phyloP scores from a whole-genome alignment of 2,888 invertebrate species.

The Desoria tigrina region DNA sequence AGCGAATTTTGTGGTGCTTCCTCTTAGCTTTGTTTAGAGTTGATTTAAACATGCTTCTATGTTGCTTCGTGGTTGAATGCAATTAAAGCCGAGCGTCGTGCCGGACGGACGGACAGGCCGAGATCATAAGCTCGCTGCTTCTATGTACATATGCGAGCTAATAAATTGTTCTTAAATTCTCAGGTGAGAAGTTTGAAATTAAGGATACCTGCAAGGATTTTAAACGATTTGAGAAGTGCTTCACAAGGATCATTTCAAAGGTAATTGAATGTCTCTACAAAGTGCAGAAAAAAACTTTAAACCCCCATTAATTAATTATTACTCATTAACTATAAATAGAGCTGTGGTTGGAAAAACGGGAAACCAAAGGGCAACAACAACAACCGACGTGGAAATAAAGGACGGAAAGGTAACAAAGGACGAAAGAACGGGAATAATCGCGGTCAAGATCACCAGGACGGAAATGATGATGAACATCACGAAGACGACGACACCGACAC shows the following conservation, averaged over 20 bases:
- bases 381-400: not conserved
- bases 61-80: too few relatives aligned
- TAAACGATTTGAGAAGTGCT: conserved; percentile 14
- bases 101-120: too few relatives aligned
- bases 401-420: conserved; percentile 12
- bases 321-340: not conserved
- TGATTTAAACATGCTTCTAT: too few relatives aligned
- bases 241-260: conserved; percentile 14
- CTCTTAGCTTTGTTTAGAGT: too few relatives aligned
- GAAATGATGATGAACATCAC: not conserved
- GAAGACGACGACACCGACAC: not conserved
- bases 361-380: not conserved
- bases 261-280: conserved; percentile 3
- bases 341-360: conserved; percentile 14
- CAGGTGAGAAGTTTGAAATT: not conserved
- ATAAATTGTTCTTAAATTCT: not conserved
- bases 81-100: too few relatives aligned
- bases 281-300: not conserved
- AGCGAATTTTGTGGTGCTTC: too few relatives aligned
- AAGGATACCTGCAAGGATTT: conserved; percentile 15
- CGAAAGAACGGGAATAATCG: conserved; percentile 8
- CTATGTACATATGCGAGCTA: too few relatives aligned
- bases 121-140: too few relatives aligned
- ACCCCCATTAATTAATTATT: not conserved
- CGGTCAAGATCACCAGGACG: not conserved